Evolutionary conservation across 2,113 vertebrate genomes (phyloP), one percentile per base, ranked within the genome.

Genomic region (Etheostoma spectabile): DNA sequence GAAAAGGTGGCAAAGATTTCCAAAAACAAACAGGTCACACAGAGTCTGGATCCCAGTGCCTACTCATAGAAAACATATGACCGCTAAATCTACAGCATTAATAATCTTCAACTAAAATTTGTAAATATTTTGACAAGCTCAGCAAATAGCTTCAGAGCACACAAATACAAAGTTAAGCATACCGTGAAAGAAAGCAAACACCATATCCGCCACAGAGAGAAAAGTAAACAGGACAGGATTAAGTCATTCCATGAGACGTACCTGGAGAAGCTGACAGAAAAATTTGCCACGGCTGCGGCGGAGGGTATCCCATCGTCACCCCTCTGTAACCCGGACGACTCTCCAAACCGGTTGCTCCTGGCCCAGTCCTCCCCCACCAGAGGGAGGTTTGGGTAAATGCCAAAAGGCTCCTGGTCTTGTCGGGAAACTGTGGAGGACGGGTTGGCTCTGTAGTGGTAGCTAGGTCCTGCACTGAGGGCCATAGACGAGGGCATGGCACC

Each of bases 381-480:
- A 75, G 96, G 78, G 89, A 96, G 88, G 85, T 93, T 91, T 49
- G 96, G 89, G 94, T 95, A 97, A 88, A 96, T 89, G 93, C 94
- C 95, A 93, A 98, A 97, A 83, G 97, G 96, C 95, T 99, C 98
- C 95, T 97, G 97, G 94, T 99, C 96, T 86, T 93, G 96, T 69
- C 93, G 72, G 71, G 92, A 94, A 74, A 95, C 86, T 1, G 95
- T 82, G 0, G 96, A 91, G 63, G 89, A 27, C 6, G 92, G 88
- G 80, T 91, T 96, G 93, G 95, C 92, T 92, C 95, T 95, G 90
- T 96, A 99, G 88, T 94, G 95, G 92, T 96, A 98, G 84, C 94
- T 89, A 63, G 95, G 94, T 86, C 95, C 84, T 8, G 79, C 46
- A 7, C 82, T 19, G 0, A 79, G 21, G 0, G 74, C 72, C 57